Percentiles rank a stretch among this genome's conserved stretches.
phyloP scores from a whole-genome alignment of 1,140 invertebrate species.

The Pseudomyrmex pallidus region DNA sequence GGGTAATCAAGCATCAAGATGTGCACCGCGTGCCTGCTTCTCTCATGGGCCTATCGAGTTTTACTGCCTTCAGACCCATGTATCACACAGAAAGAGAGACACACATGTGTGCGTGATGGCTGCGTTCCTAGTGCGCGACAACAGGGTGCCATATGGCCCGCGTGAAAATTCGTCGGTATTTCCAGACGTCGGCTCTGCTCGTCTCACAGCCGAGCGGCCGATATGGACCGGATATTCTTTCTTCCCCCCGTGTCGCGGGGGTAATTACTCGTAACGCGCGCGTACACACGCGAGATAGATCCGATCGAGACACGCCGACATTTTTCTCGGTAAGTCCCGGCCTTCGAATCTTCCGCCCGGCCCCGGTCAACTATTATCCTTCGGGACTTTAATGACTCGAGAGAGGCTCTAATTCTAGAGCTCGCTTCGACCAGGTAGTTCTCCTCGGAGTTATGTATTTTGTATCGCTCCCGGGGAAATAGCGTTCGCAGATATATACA shows the following conservation, averaged over 20 bases:
- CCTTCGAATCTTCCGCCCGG: constrained; percentile 59
- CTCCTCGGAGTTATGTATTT: constrained; percentile 73
- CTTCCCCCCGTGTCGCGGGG: constrained; percentile 10
- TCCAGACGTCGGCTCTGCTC: constrained; percentile 14
- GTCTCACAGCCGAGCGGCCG: constrained; percentile 2
- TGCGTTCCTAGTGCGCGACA: constrained; percentile 9
- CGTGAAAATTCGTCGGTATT: constrained; percentile 54
- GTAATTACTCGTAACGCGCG: constrained; percentile 40
- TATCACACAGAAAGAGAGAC: neutral
- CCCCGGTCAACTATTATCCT: constrained; percentile 75
- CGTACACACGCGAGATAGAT: constrained; percentile 4
- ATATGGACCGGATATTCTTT: constrained; percentile 49
- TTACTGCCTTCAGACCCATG: neutral
- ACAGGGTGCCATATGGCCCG: constrained; percentile 47
- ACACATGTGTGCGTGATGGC: neutral
- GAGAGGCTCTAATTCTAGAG: constrained; percentile 78
- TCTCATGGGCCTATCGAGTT: neutral
- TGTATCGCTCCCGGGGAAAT: constrained; percentile 77
- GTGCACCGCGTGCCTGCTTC: constrained; percentile 1
- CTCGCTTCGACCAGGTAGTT: constrained; percentile 59
- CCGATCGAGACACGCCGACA: constrained; percentile 45
- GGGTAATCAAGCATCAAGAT: neutral
- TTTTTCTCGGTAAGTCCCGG: constrained; percentile 60
- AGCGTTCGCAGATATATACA: constrained; percentile 34
- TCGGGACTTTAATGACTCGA: constrained; percentile 78